phyloP scores from a whole-genome alignment of 2,888 invertebrate species.

The Drosophila koepferae region DNA sequence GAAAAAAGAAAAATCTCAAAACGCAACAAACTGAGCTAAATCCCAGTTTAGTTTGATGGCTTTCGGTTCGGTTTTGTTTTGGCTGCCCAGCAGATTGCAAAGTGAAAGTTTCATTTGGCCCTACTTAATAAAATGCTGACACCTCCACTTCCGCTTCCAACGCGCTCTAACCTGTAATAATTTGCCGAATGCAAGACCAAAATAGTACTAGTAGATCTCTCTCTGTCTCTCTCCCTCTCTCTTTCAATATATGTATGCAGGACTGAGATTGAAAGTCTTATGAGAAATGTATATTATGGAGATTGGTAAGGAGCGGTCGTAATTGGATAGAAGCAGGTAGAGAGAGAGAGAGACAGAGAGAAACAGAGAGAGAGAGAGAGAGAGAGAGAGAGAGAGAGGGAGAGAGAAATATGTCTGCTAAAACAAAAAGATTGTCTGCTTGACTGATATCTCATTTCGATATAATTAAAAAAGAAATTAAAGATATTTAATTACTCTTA shows the following conservation, averaged over 20 bases:
- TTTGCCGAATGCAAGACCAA: conserved; percentile 8
- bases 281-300: conserved; percentile 10
- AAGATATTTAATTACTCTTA: no score
- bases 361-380: no score
- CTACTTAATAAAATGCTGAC: conserved; percentile 62
- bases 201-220: neutral
- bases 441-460: no score
- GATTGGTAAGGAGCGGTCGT: neutral
- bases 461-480: no score
- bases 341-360: neutral
- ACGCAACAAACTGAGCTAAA: conserved; percentile 74
- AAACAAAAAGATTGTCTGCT: no score
- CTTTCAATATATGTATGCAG: neutral
- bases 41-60: conserved; percentile 68
- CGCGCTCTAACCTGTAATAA: conserved; percentile 15
- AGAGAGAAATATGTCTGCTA: no score
- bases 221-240: no score
- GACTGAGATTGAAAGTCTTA: conserved; percentile 16
- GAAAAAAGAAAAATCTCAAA: conserved; percentile 60
- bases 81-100: conserved; percentile 50
- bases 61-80: conserved; percentile 34
- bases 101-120: conserved; percentile 45
- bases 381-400: no score
- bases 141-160: conserved; percentile 12
- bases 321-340: neutral